Evolutionary conservation across 1,140 invertebrate species (phyloP), one percentile per base, ranked within the genome.

Genomic region (Octopus sinensis): DNA sequence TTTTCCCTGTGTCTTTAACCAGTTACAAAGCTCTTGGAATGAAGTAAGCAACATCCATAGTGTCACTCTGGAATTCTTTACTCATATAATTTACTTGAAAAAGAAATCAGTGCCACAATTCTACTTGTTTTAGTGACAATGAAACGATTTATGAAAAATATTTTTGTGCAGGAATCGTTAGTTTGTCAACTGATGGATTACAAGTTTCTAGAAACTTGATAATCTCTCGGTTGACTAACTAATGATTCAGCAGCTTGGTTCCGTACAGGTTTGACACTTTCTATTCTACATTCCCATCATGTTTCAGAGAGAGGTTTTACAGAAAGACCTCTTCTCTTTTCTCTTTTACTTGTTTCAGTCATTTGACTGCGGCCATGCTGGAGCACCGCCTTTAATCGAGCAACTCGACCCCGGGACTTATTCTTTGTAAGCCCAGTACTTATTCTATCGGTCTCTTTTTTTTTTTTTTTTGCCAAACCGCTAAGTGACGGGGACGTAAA

Each of bases 11-110:
- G 62, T 68, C 62, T 68, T 68, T 68, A 68, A 68, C 62, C 62
- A 68, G 62, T 68, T 68, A 68, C 62, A 68, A 68, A 68, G 62
- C 62, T 68, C n/a, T 68, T 68, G 62, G 62, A 68, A 68, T 68
- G 62, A 68, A 68, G 62, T 10, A 68, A 68, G 62, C 62, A 68
- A 68, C 62, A 68, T 68, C 62, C 62, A 68, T 68, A n/a, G 62
- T 68, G n/a, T 68, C 62, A 68, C 62, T 68, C 62, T 68, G 62
- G n/a, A 68, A n/a, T 68, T 68, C 62, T 10, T 68, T 68, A 68
- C 62, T 68, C 62, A 68, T 10, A 68, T n/a, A n/a, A 68, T 68
- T 68, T n/a, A 68, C 62, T 68, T 68, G 62, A 68, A 68, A 68
- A n/a, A 68, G 62, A 10, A 68, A 9, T 9, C 9, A 68, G 62